A percentile compares a stretch with the other conserved stretches of the same genome.
Conservation (phyloP, 30 jellyfish, hydroid and myxozoan species). For the Hydractinia symbiolongicarpus region DNA sequence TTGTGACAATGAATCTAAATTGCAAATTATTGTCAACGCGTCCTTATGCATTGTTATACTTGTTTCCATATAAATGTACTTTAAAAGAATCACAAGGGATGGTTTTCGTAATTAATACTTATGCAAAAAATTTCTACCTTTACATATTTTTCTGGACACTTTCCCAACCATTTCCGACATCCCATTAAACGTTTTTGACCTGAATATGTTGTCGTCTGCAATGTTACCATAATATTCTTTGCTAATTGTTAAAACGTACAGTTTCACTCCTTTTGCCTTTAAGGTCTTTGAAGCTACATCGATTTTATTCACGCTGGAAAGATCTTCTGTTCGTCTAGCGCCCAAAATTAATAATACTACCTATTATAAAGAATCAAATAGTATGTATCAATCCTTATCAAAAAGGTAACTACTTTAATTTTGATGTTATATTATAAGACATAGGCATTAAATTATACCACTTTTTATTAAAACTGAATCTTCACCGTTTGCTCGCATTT, state of each 20-base stretch:
- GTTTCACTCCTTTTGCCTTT: background rate
- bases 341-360: background rate
- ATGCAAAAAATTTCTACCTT: background rate
- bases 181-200: background rate
- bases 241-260: background rate
- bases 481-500: too few relatives aligned
- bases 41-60: too few relatives aligned
- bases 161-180: background rate
- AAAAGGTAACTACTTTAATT: too few relatives aligned
- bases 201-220: background rate
- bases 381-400: too few relatives aligned
- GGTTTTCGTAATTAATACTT: too few relatives aligned
- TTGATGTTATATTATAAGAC: too few relatives aligned
- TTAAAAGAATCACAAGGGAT: too few relatives aligned
- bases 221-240: background rate
- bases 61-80: too few relatives aligned
- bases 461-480: too few relatives aligned
- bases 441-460: too few relatives aligned
- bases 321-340: background rate
- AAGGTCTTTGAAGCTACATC: conserved; percentile 5
- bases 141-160: background rate
- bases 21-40: too few relatives aligned
- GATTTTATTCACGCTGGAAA: background rate
- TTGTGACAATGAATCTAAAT: too few relatives aligned
- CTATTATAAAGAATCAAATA: background rate